These are phyloP conservation scores for Tetheella fluctuosa DNA, from an alignment of 2,888 invertebrate species.

Conservation along the genomic window DNA sequence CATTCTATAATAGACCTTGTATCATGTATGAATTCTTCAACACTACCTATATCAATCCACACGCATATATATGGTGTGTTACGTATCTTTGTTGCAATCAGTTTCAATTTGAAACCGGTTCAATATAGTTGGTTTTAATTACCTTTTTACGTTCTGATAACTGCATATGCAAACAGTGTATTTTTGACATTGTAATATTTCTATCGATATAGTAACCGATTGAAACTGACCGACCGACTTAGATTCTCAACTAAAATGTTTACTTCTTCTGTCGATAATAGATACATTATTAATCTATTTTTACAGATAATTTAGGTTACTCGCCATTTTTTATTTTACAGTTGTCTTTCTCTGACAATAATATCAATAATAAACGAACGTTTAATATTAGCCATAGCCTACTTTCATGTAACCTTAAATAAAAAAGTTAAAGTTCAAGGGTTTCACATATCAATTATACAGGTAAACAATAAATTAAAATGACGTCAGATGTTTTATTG, in stretches of 20 bases:
- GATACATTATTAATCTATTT: not conserved
- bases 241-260: not conserved
- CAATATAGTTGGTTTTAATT: no score
- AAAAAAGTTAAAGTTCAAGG: conserved; percentile 29
- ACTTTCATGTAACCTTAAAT: conserved; percentile 26
- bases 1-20: no score
- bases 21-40: no score
- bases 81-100: no score
- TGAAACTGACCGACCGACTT: no score
- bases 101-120: no score
- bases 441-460: conserved; percentile 23
- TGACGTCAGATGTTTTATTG: conserved; percentile 23
- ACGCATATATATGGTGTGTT: no score
- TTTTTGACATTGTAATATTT: no score
- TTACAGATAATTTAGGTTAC: not conserved
- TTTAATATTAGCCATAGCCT: conserved; percentile 10
- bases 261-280: not conserved
- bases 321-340: not conserved
- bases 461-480: conserved; percentile 22
- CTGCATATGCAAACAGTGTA: no score
- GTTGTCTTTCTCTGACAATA: not conserved
- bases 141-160: no score
- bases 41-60: no score
- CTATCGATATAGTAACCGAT: no score
- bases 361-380: not conserved